phyloP scores from a whole-genome alignment of 2,113 vertebrate genomes.

The Crypturellus undulatus region DNA sequence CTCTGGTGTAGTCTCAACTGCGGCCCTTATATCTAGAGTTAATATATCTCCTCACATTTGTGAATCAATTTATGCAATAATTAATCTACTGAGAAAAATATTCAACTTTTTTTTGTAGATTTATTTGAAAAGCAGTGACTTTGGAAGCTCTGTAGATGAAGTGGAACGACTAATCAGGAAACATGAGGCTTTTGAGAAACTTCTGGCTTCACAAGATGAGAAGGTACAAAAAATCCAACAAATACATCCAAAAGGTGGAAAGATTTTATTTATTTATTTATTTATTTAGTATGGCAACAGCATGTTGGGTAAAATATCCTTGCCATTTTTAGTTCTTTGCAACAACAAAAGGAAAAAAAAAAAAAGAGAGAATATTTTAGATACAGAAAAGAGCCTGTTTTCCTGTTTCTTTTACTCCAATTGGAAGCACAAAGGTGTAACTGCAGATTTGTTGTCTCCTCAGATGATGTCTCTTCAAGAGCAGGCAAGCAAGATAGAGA shows the following conservation, averaged over 20 bases:
- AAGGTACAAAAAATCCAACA: conserved; percentile 79
- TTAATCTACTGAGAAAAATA: neutral
- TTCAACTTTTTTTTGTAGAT: conserved; percentile 70
- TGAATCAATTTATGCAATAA: neutral
- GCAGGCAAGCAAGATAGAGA: conserved; percentile 72
- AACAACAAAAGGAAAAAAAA: neutral
- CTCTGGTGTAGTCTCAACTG: neutral
- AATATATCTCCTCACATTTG: neutral
- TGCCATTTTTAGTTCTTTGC: neutral
- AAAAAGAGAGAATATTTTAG: neutral
- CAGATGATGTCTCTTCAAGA: conserved; percentile 84
- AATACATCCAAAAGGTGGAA: neutral
- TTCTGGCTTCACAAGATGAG: conserved; percentile 87
- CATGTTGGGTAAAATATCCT: neutral
- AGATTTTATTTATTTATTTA: neutral
- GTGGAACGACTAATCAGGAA: conserved; percentile 85
- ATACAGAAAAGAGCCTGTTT: neutral
- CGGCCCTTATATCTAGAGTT: neutral
- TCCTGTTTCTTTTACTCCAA: neutral
- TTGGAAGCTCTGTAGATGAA: conserved; percentile 84
- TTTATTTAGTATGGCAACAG: neutral
- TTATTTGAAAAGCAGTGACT: conserved; percentile 82
- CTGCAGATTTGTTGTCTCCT: conserved; percentile 13
- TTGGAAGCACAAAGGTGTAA: neutral
- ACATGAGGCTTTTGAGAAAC: conserved; percentile 89